These are phyloP conservation scores for Drosophila mayri DNA, from an alignment of 1,140 invertebrate species.

Conservation along the genomic window DNA sequence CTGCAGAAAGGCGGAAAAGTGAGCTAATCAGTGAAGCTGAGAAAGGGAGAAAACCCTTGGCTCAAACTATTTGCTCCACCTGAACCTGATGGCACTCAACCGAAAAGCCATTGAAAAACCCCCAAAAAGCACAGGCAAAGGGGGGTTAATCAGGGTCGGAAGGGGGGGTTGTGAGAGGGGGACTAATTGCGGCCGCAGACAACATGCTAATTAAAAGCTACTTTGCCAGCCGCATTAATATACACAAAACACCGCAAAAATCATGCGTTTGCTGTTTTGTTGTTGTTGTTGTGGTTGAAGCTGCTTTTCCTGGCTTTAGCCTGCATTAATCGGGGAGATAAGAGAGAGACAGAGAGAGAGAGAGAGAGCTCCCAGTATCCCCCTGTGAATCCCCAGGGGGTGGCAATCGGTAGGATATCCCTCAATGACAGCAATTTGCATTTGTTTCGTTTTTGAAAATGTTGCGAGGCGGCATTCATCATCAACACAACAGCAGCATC, in stretches of 20 bases:
- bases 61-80: slow-evolving; percentile 38
- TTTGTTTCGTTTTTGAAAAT: slow-evolving; percentile 69
- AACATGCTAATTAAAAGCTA: slow-evolving; percentile 82
- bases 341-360: neutral
- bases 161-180: neutral
- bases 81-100: slow-evolving; percentile 49
- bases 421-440: slow-evolving; percentile 80
- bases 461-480: slow-evolving; percentile 19
- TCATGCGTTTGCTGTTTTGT: slow-evolving; percentile 35
- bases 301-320: slow-evolving; percentile 7
- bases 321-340: slow-evolving; percentile 40
- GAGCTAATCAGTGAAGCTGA: slow-evolving; percentile 13
- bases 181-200: slow-evolving; percentile 66
- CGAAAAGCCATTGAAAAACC: slow-evolving; percentile 67
- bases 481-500: slow-evolving; percentile 4
- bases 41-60: slow-evolving; percentile 9
- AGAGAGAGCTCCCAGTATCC: neutral
- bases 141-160: neutral
- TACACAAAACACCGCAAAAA: slow-evolving; percentile 75
- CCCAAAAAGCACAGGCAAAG: slow-evolving; percentile 36
- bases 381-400: neutral
- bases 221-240: slow-evolving; percentile 80
- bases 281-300: slow-evolving; percentile 22
- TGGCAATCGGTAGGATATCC: slow-evolving; percentile 8
- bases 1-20: slow-evolving; percentile 12